phyloP scores from a whole-genome alignment of 2,888 invertebrate genomes.

The Cheilosia urbana region DNA sequence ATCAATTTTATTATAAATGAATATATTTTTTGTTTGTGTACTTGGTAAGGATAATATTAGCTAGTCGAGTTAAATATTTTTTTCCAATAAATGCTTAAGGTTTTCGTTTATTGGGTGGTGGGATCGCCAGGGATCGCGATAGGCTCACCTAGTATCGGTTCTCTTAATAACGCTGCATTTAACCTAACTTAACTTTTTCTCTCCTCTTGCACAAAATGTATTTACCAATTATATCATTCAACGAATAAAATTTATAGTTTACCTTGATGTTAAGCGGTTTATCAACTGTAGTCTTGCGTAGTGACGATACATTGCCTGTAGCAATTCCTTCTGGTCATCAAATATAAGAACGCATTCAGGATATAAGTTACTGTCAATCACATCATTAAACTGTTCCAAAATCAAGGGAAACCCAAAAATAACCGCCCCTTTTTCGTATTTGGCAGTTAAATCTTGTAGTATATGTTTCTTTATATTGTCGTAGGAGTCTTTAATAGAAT shows the following conservation, averaged over 20 bases:
- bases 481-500: not conserved
- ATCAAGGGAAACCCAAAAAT: constrained; percentile 48
- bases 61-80: too few species aligned
- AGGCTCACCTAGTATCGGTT: too few species aligned
- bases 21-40: too few species aligned
- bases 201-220: too few species aligned
- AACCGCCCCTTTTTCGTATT: constrained; percentile 29
- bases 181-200: too few species aligned
- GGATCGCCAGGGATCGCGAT: too few species aligned
- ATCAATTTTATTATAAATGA: too few species aligned
- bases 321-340: constrained; percentile 42
- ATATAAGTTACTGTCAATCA: constrained; percentile 20
- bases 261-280: constrained; percentile 3
- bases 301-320: constrained; percentile 2
- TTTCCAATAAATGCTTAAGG: too few species aligned
- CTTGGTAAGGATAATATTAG: too few species aligned
- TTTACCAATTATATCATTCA: too few species aligned
- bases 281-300: constrained; percentile 3
- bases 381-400: constrained; percentile 33
- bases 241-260: not conserved
- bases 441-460: constrained; percentile 6
- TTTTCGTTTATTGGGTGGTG: too few species aligned
- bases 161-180: too few species aligned
- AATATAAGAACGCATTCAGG: constrained; percentile 56
- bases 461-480: not conserved